Conservation (phyloP, 2,888 invertebrate species). For the Plebejus anna region DNA sequence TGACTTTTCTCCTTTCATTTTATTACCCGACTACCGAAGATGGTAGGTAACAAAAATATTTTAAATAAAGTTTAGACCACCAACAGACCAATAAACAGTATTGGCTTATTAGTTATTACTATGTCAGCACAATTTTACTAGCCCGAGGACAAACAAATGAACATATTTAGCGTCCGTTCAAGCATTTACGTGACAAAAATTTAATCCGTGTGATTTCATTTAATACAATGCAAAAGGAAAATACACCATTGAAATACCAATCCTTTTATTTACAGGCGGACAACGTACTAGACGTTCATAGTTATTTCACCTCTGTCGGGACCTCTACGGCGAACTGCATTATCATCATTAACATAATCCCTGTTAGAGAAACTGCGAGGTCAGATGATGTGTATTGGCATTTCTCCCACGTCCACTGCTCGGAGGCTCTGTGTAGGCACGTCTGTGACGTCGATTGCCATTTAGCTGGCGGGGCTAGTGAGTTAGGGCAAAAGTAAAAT, state of each 20-base stretch:
- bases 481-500: background rate
- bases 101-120: no score
- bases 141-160: no score
- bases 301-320: no score
- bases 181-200: background rate
- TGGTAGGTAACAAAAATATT: background rate
- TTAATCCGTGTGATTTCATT: background rate
- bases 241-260: no score
- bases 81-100: background rate
- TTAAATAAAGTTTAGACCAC: background rate
- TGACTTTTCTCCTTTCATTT: background rate
- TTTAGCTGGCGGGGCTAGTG: background rate
- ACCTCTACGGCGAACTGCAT: no score
- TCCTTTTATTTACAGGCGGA: no score
- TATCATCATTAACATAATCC: no score
- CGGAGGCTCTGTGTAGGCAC: background rate
- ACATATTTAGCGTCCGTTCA: background rate
- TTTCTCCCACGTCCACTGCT: background rate
- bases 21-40: background rate
- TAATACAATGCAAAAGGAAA: background rate
- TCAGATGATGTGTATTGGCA: background rate
- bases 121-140: background rate
- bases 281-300: no score
- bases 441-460: background rate
- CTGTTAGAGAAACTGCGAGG: no score